A percentile compares a stretch with the other conserved stretches of the same genome.
Evolutionary conservation across 2,113 vertebrate genomes (phyloP).

Genomic region (Dasyornis broadbenti): DNA sequence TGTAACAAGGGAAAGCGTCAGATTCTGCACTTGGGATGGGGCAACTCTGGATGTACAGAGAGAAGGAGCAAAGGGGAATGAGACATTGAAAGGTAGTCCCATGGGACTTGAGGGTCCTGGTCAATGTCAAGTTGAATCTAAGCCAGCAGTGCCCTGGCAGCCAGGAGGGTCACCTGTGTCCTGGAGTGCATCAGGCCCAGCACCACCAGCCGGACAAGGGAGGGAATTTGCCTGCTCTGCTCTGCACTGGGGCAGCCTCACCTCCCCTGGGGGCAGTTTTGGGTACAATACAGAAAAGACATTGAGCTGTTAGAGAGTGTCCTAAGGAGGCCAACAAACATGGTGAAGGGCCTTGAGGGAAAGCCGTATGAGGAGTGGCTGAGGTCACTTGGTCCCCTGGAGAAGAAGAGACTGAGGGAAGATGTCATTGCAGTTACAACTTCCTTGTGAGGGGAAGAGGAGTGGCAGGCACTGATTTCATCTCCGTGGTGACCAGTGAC

Average conservation of each 20-base stretch:
- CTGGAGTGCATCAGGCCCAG: not conserved
- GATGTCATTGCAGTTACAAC: not conserved
- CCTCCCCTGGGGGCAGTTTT: not conserved
- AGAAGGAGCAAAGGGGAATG: not conserved
- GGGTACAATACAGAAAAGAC: fast-evolving
- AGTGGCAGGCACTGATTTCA: not conserved
- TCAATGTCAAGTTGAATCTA: fast-evolving
- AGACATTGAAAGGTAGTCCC: not conserved
- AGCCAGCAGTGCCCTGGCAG: not conserved
- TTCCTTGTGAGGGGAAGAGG: not conserved
- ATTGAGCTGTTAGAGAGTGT: not conserved
- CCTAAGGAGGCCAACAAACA: fast-evolving
- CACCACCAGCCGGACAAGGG: fast-evolving
- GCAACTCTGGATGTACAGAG: not conserved
- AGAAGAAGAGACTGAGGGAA: not conserved
- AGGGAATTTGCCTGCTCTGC: not conserved
- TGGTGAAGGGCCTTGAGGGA: not conserved
- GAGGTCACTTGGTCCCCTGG: not conserved
- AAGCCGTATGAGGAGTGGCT: not conserved
- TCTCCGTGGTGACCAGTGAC: not conserved
- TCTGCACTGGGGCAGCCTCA: not conserved
- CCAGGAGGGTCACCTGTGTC: fast-evolving
- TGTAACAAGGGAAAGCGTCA: not conserved
- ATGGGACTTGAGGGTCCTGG: fast-evolving
- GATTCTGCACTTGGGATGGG: not conserved